A percentile compares a stretch with the other conserved stretches of the same genome.
Evolutionary conservation across 2,888 invertebrate genomes (phyloP).

Genomic region (Ethmia dodecea): DNA sequence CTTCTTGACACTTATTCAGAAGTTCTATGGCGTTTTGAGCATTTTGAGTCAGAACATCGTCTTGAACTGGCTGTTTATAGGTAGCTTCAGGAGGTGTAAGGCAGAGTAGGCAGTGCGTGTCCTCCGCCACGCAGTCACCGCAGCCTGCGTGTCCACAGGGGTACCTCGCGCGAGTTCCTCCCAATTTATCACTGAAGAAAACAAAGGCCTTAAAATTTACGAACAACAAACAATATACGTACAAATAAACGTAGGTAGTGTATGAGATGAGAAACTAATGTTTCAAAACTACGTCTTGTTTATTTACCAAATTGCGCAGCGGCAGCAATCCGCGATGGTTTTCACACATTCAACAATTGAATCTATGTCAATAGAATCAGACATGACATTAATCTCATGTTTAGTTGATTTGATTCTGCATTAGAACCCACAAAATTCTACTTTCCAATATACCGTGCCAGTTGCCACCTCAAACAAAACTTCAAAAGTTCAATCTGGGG

Average conservation of each 20-base stretch:
- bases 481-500: too few species aligned
- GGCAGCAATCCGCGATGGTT: constrained; percentile 39
- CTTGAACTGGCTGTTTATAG: constrained; percentile 23
- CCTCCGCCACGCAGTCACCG: constrained; percentile 36
- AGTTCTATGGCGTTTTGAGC: constrained; percentile 37
- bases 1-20: constrained; percentile 39
- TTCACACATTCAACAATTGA: constrained; percentile 36
- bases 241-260: neutral
- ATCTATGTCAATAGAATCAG: constrained; percentile 32
- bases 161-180: constrained; percentile 39
- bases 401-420: neutral
- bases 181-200: constrained; percentile 44
- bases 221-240: neutral
- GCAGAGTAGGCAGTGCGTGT: constrained; percentile 41
- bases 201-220: constrained; percentile 8
- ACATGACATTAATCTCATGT: constrained; percentile 29
- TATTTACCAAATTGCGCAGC: constrained; percentile 49
- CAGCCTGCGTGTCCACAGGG: constrained; percentile 56
- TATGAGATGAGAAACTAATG: neutral
- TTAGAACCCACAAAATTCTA: neutral
- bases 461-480: too few species aligned
- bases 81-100: constrained; percentile 28
- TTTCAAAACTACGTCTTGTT: neutral
- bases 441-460: too few species aligned
- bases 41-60: constrained; percentile 34